Base-by-base conservation (phyloP, 2,797 vertebrate genomes). In the Megalops cyprinoides region DNA sequence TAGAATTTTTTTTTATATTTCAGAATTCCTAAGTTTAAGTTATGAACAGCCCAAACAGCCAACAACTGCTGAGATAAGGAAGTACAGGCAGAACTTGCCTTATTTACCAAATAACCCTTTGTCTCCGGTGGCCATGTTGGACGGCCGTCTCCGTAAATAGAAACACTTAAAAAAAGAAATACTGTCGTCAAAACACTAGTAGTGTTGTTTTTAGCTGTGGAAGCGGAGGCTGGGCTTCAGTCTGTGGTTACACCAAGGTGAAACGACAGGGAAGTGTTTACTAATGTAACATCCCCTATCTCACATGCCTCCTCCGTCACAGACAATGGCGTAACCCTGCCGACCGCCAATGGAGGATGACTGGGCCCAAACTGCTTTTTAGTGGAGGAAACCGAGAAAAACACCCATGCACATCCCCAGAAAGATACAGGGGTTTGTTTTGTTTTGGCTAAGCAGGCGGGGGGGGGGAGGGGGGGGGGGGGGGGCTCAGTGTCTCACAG, bases 341-440 rank as follows among this genome's bases (percentile, higher is more conserved):
- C 7, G 18, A 51, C 37, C n/a, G 51, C 42, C 51, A 58, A 34
- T 77, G 44, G 60, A n/a, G 15, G 25, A 42, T 34, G 25, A 8
- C n/a, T 28, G 46, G 77, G 18, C 18, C 10, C 56, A 48, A 39
- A n/a, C 18, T 23, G 37, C 51, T 77, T 55, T 58, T 58, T 77
- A 77, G 76, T 34, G 10, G 74, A 37, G 73, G 65, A 76, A 76
- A 34, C 44, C 55, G 53, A 75, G 69, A 81, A 42, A 53, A 56
- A 75, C 51, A 62, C 39, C 62, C 39, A 60, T 23, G 0, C 20
- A 46, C 53, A 48, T n/a, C 20, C n/a, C 60, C 44, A 53, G 25
- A 51, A 51, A 74, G 10, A 31, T 8, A 8, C 15, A 51, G 25
- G 10, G 46, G 5, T 76, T 34, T 31, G 74, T 55, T 23, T 18